These are phyloP conservation scores for Tiliacea citrago DNA, from an alignment of 2,888 invertebrate species.

Conservation along the genomic window DNA sequence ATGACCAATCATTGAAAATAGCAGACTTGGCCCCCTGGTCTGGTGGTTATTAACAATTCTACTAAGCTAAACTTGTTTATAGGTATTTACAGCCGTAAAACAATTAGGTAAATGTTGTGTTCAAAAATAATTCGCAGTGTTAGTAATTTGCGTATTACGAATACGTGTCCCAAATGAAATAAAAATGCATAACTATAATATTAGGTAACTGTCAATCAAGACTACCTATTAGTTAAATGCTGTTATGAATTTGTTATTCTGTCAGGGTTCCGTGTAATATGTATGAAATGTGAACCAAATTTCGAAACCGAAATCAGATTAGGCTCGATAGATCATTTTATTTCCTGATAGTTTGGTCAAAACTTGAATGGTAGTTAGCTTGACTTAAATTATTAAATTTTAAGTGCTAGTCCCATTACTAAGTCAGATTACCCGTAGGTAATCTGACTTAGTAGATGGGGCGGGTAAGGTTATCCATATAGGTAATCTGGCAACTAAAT, in stretches of 20 bases:
- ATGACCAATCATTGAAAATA: too few species aligned
- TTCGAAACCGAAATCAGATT: constrained; percentile 1
- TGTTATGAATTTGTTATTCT: constrained; percentile 23
- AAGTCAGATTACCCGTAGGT: too few species aligned
- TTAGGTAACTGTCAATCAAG: constrained; percentile 52
- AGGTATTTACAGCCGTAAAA: not conserved
- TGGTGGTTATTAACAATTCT: too few species aligned
- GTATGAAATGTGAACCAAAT: constrained; percentile 24
- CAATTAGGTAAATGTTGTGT: not conserved
- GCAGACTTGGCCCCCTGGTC: too few species aligned
- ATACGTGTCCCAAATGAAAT: constrained; percentile 20
- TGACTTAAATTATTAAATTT: not conserved
- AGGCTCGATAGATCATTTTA: constrained; percentile 1
- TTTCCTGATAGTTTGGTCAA: not conserved
- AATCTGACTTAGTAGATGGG: too few species aligned
- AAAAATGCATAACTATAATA: constrained; percentile 23
- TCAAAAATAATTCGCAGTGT: not conserved
- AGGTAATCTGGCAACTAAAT: not conserved
- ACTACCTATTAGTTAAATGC: constrained; percentile 30
- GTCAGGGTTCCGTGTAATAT: constrained; percentile 17
- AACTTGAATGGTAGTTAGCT: not conserved
- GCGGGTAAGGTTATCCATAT: not conserved
- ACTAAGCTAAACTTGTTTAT: not conserved
- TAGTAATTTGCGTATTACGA: constrained; percentile 1
- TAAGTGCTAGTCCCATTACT: not conserved